Base-by-base conservation (phyloP, 2,888 invertebrate genomes). In the Watsonalla cultraria region DNA sequence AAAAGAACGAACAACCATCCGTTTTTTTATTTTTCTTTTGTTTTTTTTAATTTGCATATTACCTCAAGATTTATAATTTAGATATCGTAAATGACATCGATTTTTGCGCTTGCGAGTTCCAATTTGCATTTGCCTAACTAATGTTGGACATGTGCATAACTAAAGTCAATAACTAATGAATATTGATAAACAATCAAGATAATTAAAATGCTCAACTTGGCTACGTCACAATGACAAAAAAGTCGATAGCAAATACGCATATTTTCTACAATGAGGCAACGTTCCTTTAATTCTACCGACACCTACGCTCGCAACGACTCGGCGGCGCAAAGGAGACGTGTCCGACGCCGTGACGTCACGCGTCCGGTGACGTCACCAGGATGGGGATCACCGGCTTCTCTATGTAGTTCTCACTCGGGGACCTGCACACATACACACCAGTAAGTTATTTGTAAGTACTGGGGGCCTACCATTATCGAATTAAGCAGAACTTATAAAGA, bases 331-430 rank as follows among this genome's bases (percentile, higher is more conserved):
- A 42, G 42, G 42, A 42, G 8, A 42, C 42, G 42, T 11, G 42
- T 42, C 42, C 42, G 42, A 42, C 42, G 42, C 42, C 11, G 11
- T 42, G 42, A 2, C 59, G 79, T 87, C 84, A 87, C 55, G 80
- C 82, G n/a, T 85, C 89, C 13, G 86, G 75, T 51, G 86, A 81
- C 66, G 86, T 90, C 73, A 90, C 89, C 55, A 90, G 74, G 64
- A 90, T 90, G 11, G 89, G 90, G 60, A 88, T 86, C 56, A 81
- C 78, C 52, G 80, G 78, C 35, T 66, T 79, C 47, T 66, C 73
- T 52, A 84, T 74, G 56, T 78, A 74, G 52, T 80, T 74, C 35
- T 82, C 82, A 65, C 86, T 90, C 52, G 85, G 84, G 39, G 87
- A 86, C 71, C 88, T 90, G 76, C 13, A 73, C 73, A 51, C 5